These are phyloP conservation scores for Euthynnus affinis DNA, from an alignment of 2,797 vertebrate species.

Conservation along the genomic window DNA sequence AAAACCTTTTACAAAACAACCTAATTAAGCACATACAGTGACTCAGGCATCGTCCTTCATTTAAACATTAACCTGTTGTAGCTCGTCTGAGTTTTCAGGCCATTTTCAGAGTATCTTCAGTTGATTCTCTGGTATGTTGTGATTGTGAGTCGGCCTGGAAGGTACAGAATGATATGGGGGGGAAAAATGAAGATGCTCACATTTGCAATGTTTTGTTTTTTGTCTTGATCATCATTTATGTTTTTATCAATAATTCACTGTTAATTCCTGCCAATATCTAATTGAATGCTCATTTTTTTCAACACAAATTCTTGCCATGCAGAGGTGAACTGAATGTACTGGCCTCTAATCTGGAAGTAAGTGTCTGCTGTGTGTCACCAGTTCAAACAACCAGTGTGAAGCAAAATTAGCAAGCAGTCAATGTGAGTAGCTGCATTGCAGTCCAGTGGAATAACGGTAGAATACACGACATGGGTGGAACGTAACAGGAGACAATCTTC, in stretches of 20 bases:
- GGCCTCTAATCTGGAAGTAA: not conserved
- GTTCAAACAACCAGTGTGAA: not conserved
- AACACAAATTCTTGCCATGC: not conserved
- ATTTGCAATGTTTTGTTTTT: not conserved
- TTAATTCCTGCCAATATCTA: too few relatives aligned
- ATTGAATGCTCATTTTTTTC: too few relatives aligned
- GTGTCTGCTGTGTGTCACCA: not conserved
- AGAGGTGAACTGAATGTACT: too few relatives aligned
- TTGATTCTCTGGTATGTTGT: not conserved
- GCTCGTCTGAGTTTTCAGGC: not conserved
- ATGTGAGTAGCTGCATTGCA: conserved; percentile 2
- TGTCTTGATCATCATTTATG: too few relatives aligned
- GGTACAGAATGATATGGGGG: not conserved
- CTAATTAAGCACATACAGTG: conserved; percentile 3
- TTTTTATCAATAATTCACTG: too few relatives aligned
- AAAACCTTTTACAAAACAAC: conserved; percentile 1
- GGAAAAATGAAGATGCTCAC: not conserved
- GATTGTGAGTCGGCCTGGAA: not conserved
- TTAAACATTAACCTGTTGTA: not conserved
- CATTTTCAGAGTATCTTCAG: not conserved
- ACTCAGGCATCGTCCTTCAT: not conserved
- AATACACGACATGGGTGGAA: not conserved
- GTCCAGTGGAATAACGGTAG: not conserved
- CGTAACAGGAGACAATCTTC: conserved; percentile 11
- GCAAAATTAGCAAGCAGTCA: not conserved